Conservation (phyloP, 2,888 invertebrate species). For the Andrena bucephala region DNA sequence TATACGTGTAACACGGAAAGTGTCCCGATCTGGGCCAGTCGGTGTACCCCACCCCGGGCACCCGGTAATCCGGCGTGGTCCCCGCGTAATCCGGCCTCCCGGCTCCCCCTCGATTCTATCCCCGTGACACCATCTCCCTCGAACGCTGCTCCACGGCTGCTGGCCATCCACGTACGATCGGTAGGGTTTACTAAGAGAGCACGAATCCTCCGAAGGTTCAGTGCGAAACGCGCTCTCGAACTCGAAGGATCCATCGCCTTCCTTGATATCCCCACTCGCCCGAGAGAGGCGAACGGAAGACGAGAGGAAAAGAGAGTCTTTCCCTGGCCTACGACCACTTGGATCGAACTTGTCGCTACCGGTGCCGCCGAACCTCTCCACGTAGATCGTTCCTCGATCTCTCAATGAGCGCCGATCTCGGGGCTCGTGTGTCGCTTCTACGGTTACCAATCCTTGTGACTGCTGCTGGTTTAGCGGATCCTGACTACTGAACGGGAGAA, state of each 20-base stretch:
- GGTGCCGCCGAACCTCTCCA: slow-evolving; percentile 6
- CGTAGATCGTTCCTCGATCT: slow-evolving; percentile 41
- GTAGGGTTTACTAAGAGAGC: slow-evolving; percentile 81
- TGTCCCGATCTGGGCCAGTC: slow-evolving; percentile 75
- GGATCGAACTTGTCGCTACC: slow-evolving; percentile 5
- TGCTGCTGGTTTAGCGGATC: slow-evolving; percentile 23
- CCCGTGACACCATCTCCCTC: slow-evolving; percentile 62
- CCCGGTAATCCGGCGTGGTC: slow-evolving; percentile 64
- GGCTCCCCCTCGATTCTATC: slow-evolving; percentile 33
- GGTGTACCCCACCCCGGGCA: slow-evolving; percentile 66
- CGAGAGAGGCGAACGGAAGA: background rate
- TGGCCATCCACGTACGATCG: slow-evolving; percentile 59
- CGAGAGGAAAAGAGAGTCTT: slow-evolving; percentile 43
- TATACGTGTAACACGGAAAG: slow-evolving; percentile 75
- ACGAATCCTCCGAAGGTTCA: slow-evolving; percentile 81
- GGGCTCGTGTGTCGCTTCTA: slow-evolving; percentile 30
- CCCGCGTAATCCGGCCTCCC: slow-evolving; percentile 56
- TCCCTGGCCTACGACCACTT: slow-evolving; percentile 21
- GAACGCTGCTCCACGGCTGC: slow-evolving; percentile 48
- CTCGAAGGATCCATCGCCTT: slow-evolving; percentile 77
- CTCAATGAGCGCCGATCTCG: slow-evolving; percentile 59
- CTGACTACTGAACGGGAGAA: background rate
- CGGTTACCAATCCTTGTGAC: slow-evolving; percentile 15
- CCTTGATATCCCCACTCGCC: slow-evolving; percentile 61
- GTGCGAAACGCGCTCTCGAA: slow-evolving; percentile 82